Percentiles rank a stretch among this genome's conserved stretches.
Evolutionary conservation across 2,113 vertebrate genomes (phyloP).

Genomic region (Takifugu flavidus): DNA sequence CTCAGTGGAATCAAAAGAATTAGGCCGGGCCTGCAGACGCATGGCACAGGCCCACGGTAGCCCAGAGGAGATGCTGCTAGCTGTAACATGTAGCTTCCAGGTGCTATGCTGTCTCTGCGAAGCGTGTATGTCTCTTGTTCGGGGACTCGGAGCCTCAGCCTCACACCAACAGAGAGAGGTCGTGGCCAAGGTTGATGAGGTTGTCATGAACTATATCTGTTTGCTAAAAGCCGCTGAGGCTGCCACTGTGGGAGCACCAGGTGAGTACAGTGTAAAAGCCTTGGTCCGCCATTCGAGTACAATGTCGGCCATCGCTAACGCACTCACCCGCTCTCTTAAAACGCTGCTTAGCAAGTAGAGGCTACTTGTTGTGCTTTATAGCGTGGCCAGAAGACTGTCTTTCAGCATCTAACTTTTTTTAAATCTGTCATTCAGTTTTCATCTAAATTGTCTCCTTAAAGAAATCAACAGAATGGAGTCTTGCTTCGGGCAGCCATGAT

Average conservation of each 20-base stretch:
- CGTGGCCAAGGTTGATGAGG: slow-evolving; percentile 91
- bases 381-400: slow-evolving; percentile 57
- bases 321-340: slow-evolving; percentile 98
- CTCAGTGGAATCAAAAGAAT: slow-evolving; percentile 90
- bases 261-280: slow-evolving; percentile 87
- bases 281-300: slow-evolving; percentile 90
- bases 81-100: slow-evolving; percentile 95
- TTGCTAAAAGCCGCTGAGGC: slow-evolving; percentile 90
- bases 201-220: slow-evolving; percentile 96
- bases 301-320: slow-evolving; percentile 95
- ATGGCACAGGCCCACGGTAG: slow-evolving; percentile 89
- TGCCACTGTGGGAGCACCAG: slow-evolving; percentile 81
- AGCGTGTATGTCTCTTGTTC: slow-evolving; percentile 94
- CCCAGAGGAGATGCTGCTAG: slow-evolving; percentile 92
- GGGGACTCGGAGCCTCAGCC: slow-evolving; percentile 83
- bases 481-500: slow-evolving; percentile 11
- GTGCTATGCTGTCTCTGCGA: slow-evolving; percentile 96
- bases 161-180: slow-evolving; percentile 88
- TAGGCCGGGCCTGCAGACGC: slow-evolving; percentile 92
- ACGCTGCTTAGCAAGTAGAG: slow-evolving; percentile 95
- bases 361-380: slow-evolving; percentile 43
- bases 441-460: slow-evolving; percentile 16
- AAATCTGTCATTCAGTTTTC: neutral
- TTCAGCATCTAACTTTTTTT: slow-evolving; percentile 45
- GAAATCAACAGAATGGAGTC: neutral